phyloP scores from a whole-genome alignment of 2,113 vertebrate species.

The Ariopsis seemanni region DNA sequence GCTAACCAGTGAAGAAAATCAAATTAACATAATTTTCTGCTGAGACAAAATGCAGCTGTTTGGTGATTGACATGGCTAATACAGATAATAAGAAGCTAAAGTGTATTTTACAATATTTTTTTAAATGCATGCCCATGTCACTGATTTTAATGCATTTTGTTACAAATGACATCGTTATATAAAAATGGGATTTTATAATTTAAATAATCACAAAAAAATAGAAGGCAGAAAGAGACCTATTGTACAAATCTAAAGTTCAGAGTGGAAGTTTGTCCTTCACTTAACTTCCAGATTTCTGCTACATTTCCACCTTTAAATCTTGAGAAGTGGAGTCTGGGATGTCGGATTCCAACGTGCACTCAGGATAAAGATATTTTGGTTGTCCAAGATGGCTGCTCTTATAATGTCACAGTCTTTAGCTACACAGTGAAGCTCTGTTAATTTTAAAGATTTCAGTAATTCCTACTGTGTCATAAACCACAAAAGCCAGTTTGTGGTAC shows the following conservation, averaged over 20 bases:
- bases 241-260: not conserved
- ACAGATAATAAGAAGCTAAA: not conserved
- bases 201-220: not conserved
- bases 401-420: not conserved
- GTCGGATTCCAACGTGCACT: not conserved
- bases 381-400: not conserved
- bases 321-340: too few relatives aligned
- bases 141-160: not conserved
- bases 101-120: not conserved
- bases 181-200: too few relatives aligned
- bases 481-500: not conserved
- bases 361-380: constrained; percentile 11
- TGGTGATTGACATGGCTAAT: not conserved
- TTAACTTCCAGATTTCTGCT: not conserved
- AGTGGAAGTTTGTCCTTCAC: not conserved
- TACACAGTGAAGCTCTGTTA: not conserved
- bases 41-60: not conserved
- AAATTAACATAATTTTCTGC: not conserved
- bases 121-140: not conserved
- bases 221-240: not conserved
- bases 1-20: not conserved
- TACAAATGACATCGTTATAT: not conserved
- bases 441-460: not conserved
- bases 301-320: not conserved
- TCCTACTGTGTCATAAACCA: not conserved